Base-by-base conservation (phyloP, 1,140 invertebrate species). In the Drosophila chauvacae region DNA sequence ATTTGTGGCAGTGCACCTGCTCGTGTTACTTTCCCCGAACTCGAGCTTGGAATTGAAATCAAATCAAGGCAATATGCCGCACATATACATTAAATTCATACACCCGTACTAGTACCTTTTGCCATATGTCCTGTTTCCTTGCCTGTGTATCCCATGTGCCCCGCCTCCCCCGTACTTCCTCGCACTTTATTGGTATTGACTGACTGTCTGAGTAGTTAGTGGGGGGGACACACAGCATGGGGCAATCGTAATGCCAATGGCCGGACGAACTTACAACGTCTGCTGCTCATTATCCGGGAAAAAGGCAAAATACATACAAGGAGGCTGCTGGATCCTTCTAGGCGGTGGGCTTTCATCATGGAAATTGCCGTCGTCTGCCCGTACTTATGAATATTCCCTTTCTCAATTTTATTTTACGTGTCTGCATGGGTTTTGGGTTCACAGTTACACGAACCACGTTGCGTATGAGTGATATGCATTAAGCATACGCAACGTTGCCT, bases 131-230 rank as follows among this genome's bases (percentile, higher is more conserved):
- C 45, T 63, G 60, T 59, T 23, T 44, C 42, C 50, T 37, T 37
- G 39, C 37, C 18, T 42, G 33, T 72, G 28, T 44, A 42, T 37
- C 71, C 37, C 44, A 16, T 37, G 69, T 66, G 35, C 33, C 42
- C 7, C 28, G 14, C 44, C 45, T 9, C 11, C 7, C 55, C 18
- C 23, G 18, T 30, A 39, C 53, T 37, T 39, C 35, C 20, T 16
- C 5, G 33, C 64, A 64, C 44, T 69, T 71, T 78, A 69, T 63
- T 62, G 77, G 33, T 87, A 78, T 88, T 88, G 84, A 90, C 77
- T 78, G 65, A 80, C 69, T 84, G 84, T 90, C 84, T 88, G 85
- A 77, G 78, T 64, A 42, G 66, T 45, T 72, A 56, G 41, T 57
- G 11, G 42, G 42, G 18, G 51, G 44, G 41, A 51, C 13, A 14